Evolutionary conservation across 2,888 invertebrate genomes (phyloP).

Genomic region (Drosophila barbarae): DNA sequence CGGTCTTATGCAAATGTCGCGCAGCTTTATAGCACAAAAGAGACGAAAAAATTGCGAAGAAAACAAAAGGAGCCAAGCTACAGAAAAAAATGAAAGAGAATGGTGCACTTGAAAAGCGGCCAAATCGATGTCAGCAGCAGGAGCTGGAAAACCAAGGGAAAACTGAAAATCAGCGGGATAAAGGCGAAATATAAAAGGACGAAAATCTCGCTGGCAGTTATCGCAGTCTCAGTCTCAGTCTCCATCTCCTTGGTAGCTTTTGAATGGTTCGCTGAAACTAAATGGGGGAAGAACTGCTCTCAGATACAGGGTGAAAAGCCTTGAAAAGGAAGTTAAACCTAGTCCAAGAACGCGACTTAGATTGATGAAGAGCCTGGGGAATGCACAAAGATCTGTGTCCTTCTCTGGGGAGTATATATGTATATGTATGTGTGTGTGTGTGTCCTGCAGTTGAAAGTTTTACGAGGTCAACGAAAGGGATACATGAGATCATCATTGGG

Average conservation of each 20-base stretch:
- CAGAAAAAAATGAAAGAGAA: slow-evolving; percentile 24
- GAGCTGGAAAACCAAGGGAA: slow-evolving; percentile 17
- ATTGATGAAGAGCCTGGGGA: slow-evolving; percentile 26
- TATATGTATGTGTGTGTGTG: not conserved
- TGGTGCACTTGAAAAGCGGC: slow-evolving; percentile 47
- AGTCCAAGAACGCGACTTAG: slow-evolving; percentile 13
- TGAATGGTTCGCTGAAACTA: slow-evolving; percentile 12
- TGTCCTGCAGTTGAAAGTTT: slow-evolving; percentile 18
- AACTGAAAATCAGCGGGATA: slow-evolving; percentile 21
- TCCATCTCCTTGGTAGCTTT: slow-evolving; percentile 10
- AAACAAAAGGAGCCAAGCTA: slow-evolving; percentile 27
- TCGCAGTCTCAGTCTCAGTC: not conserved
- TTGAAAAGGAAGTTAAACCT: slow-evolving; percentile 5
- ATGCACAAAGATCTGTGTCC: slow-evolving; percentile 25
- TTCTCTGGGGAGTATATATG: not conserved
- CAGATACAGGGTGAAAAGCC: slow-evolving; percentile 9
- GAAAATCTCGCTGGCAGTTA: slow-evolving; percentile 23
- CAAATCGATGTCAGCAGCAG: slow-evolving; percentile 38
- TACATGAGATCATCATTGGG: not conserved
- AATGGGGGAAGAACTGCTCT: slow-evolving; percentile 11
- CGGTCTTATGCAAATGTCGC: slow-evolving; percentile 69
- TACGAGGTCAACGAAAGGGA: slow-evolving; percentile 21
- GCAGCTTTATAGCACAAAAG: slow-evolving; percentile 51
- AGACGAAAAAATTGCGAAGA: slow-evolving; percentile 20
- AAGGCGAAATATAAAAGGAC: slow-evolving; percentile 21